Percentiles rank a stretch among this genome's conserved stretches.
phyloP scores from a whole-genome alignment of 2,113 vertebrate genomes.

The Eudyptes chrysolophus region DNA sequence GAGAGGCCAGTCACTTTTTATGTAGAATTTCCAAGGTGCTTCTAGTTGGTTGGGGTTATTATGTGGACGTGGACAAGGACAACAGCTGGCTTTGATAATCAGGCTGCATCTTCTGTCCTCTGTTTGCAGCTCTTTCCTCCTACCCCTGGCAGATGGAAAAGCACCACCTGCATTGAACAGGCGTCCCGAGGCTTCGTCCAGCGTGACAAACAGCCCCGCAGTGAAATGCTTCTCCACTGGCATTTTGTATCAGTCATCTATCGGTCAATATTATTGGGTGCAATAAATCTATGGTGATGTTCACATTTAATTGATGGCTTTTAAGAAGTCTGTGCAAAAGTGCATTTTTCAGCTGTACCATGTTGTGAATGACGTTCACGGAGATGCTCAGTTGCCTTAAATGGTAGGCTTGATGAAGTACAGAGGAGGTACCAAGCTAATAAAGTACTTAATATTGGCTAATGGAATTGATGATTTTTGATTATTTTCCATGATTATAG shows the following conservation, averaged over 20 bases:
- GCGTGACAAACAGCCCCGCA: neutral
- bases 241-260: rapidly evolving
- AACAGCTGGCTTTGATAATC: neutral
- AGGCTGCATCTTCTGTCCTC: neutral
- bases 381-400: neutral
- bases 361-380: neutral
- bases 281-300: neutral
- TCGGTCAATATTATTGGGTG: neutral
- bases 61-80: neutral
- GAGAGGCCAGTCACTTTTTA: neutral
- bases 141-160: neutral
- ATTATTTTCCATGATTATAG: neutral
- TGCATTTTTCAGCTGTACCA: neutral
- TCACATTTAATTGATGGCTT: neutral
- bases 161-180: neutral
- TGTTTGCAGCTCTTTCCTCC: neutral
- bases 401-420: neutral
- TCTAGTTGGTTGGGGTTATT: neutral
- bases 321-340: neutral
- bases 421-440: neutral
- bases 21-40: neutral
- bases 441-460: neutral
- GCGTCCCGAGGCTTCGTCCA: rapidly evolving
- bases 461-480: neutral
- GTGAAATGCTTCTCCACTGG: neutral